A percentile compares a stretch with the other conserved stretches of the same genome.
phyloP scores from a whole-genome alignment of 2,888 invertebrate species.

The Capitulum mitella region DNA sequence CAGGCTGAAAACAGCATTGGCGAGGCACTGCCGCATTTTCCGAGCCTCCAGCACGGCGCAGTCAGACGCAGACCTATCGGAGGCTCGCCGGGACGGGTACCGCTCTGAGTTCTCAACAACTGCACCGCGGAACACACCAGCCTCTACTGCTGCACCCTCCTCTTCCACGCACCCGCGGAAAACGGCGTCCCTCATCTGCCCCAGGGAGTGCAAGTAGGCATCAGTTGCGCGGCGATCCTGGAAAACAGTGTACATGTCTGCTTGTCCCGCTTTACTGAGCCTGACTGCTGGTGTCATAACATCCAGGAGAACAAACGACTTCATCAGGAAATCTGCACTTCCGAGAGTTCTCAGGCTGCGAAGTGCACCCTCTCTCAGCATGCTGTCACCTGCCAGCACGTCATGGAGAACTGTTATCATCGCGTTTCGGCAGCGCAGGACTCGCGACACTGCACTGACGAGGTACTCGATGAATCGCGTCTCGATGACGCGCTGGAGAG shows the following conservation, averaged over 20 bases:
- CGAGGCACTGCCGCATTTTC: background rate
- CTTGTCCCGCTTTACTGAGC: background rate
- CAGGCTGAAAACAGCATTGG: background rate
- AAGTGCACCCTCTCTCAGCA: background rate
- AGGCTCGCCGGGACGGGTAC: background rate
- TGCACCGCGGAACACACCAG: background rate
- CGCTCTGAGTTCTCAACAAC: background rate
- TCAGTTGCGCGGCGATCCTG: background rate
- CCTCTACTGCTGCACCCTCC: background rate
- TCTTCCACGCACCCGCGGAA: background rate
- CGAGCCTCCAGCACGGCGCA: background rate
- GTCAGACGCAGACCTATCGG: background rate
- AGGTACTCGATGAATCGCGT: background rate
- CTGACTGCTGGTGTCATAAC: background rate
- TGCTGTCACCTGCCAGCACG: background rate
- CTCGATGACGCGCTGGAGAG: background rate
- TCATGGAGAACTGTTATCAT: background rate
- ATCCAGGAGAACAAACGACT: background rate
- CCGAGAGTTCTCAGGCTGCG: background rate
- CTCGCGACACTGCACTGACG: background rate
- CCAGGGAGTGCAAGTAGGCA: background rate
- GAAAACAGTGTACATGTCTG: background rate
- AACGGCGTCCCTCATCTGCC: background rate
- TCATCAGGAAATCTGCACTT: background rate
- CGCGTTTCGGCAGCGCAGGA: background rate